A percentile compares a stretch with the other conserved stretches of the same genome.
Evolutionary conservation across 2,888 invertebrate genomes (phyloP).

Genomic region (Brachynemurus nebulosus): DNA sequence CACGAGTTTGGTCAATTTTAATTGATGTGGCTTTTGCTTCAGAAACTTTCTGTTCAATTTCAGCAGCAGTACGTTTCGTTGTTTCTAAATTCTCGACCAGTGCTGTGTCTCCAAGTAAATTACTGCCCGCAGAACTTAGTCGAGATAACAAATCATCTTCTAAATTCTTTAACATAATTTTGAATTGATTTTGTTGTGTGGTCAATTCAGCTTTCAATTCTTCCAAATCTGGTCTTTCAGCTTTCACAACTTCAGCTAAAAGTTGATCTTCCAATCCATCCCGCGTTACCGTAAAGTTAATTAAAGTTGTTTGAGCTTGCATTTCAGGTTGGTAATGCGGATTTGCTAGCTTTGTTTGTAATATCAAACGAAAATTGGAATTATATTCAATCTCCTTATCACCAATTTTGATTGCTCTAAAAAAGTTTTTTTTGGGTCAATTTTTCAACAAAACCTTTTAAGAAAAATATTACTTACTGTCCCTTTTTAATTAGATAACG

Average conservation of each 20-base stretch:
- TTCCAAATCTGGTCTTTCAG: conserved; percentile 90
- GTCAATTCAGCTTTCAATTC: conserved; percentile 89
- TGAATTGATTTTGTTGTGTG: conserved; percentile 93
- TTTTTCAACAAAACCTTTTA: too few species aligned
- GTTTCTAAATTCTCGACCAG: conserved; percentile 93
- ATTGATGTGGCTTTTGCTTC: conserved; percentile 86
- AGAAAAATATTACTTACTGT: conserved; percentile 38
- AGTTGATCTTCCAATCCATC: conserved; percentile 94
- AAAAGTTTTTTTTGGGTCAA: conserved; percentile 20
- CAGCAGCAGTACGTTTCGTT: conserved; percentile 89
- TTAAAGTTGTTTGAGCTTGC: conserved; percentile 94
- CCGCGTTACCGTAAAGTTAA: conserved; percentile 93
- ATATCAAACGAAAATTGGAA: conserved; percentile 66
- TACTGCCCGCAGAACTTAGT: conserved; percentile 72
- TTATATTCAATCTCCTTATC: conserved; percentile 95
- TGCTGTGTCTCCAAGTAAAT: conserved; percentile 87
- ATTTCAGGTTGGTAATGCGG: conserved; percentile 98
- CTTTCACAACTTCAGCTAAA: conserved; percentile 91
- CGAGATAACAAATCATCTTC: conserved; percentile 88
- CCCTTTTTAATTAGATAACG: conserved; percentile 92
- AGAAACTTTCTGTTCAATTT: conserved; percentile 84
- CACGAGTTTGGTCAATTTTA: conserved; percentile 86
- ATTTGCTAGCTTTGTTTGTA: conserved; percentile 92
- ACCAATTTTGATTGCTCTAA: conserved; percentile 86
- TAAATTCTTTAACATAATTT: conserved; percentile 81